Evolutionary conservation across 2,888 invertebrate species (phyloP).

Genomic region (Abscondita cerata): DNA sequence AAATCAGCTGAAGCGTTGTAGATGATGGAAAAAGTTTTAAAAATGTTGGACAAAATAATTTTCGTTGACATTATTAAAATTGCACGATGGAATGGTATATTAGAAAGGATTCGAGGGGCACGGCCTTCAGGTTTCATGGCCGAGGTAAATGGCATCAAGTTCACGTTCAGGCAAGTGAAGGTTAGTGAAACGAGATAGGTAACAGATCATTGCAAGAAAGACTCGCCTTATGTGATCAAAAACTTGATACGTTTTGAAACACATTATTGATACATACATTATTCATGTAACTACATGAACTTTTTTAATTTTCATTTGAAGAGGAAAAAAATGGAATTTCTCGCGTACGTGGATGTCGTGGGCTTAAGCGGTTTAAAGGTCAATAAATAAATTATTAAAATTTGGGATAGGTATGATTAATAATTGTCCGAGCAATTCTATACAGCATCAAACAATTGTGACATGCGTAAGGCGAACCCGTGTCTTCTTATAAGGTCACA

Average conservation of each 20-base stretch:
- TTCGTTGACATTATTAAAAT: conserved; percentile 34
- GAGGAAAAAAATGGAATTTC: neutral
- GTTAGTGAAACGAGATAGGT: conserved; percentile 19
- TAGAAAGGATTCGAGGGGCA: conserved; percentile 51
- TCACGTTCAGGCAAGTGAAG: conserved; percentile 49
- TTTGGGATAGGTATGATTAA: conserved; percentile 6
- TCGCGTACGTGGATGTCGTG: conserved; percentile 2
- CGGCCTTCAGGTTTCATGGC: conserved; percentile 54
- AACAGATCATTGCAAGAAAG: conserved; percentile 2
- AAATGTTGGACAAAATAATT: conserved; percentile 16
- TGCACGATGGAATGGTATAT: conserved; percentile 37
- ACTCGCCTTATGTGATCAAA: neutral
- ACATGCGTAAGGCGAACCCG: too few relatives aligned
- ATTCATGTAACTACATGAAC: neutral
- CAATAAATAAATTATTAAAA: conserved; percentile 5
- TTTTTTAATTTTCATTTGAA: neutral
- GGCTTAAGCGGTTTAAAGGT: conserved; percentile 2
- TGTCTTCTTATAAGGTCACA: too few relatives aligned
- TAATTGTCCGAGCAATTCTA: too few relatives aligned
- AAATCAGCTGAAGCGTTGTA: conserved; percentile 20
- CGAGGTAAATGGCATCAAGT: conserved; percentile 59
- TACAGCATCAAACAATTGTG: too few relatives aligned
- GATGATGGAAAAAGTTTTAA: conserved; percentile 3
- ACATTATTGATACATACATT: conserved; percentile 6
- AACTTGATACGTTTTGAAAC: conserved; percentile 3